These are phyloP conservation scores for Motacilla tschutschensis DNA, from an alignment of 2,113 vertebrate species.

Conservation along the genomic window DNA sequence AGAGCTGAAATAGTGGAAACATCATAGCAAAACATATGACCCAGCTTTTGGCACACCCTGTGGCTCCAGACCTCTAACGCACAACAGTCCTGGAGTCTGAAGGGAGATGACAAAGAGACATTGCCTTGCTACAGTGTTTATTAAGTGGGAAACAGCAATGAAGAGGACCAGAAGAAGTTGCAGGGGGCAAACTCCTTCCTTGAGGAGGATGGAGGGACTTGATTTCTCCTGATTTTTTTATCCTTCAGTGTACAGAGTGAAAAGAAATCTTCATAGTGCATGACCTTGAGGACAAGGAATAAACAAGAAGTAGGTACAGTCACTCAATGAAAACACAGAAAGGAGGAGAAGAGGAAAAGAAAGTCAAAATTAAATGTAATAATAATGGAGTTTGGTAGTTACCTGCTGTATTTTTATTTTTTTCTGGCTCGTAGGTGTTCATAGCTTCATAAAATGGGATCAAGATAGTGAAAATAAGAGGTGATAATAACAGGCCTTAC, in stretches of 20 bases:
- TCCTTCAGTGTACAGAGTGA: neutral
- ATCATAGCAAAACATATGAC: constrained; percentile 44
- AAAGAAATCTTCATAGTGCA: neutral
- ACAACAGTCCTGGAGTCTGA: neutral
- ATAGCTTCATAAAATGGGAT: neutral
- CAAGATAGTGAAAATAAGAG: neutral
- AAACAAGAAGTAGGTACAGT: neutral
- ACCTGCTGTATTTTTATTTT: neutral
- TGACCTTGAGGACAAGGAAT: neutral
- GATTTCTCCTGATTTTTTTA: neutral
- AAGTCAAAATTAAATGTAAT: neutral
- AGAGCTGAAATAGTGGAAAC: constrained; percentile 41
- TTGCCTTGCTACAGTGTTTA: neutral
- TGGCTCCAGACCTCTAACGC: constrained; percentile 12
- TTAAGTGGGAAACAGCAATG: neutral
- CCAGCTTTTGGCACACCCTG: constrained; percentile 35
- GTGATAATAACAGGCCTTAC: neutral
- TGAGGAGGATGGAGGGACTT: neutral
- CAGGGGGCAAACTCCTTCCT: neutral
- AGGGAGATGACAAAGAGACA: neutral
- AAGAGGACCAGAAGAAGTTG: neutral
- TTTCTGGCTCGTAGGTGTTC: neutral
- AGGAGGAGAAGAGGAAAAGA: neutral
- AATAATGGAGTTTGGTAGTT: neutral
- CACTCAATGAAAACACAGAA: neutral